These are phyloP conservation scores for Oncorhynchus kisutch DNA, from an alignment of 2,113 vertebrate genomes.

Conservation along the genomic window DNA sequence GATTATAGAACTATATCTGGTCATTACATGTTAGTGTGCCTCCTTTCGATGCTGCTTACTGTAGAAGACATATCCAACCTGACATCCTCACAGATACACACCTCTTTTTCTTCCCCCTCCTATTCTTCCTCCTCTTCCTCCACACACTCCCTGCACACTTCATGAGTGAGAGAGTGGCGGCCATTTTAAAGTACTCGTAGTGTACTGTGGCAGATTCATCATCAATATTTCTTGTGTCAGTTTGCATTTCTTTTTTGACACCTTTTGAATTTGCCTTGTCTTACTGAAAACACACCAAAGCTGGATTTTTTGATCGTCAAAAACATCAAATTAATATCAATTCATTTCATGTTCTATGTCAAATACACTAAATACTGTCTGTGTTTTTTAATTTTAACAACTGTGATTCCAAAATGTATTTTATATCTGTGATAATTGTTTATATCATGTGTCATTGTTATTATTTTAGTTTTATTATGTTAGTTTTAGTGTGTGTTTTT, in stretches of 20 bases:
- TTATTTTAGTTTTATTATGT: slow-evolving; percentile 43
- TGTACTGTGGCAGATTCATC: slow-evolving; percentile 29
- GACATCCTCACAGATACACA: slow-evolving; percentile 2
- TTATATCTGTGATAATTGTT: slow-evolving; percentile 57
- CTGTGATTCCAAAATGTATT: slow-evolving; percentile 51
- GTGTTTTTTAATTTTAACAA: slow-evolving; percentile 30
- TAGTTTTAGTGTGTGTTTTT: slow-evolving; percentile 46
- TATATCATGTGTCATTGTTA: slow-evolving; percentile 28
- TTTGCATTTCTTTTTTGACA: slow-evolving; percentile 6
- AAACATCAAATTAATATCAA: slow-evolving; percentile 38
- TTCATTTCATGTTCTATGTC: slow-evolving; percentile 32
- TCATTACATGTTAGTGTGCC: slow-evolving; percentile 2
- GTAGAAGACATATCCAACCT: background rate
- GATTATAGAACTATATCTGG: background rate
- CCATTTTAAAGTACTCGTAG: slow-evolving; percentile 24
- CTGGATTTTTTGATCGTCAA: slow-evolving; percentile 39
- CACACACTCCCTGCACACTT: slow-evolving; percentile 48
- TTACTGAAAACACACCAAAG: slow-evolving; percentile 51
- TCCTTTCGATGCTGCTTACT: background rate
- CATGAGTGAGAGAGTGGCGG: slow-evolving; percentile 9
- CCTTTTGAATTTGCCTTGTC: slow-evolving; percentile 15
- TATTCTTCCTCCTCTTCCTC: slow-evolving; percentile 4
- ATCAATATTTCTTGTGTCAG: background rate
- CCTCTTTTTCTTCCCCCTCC: background rate
- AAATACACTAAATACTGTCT: slow-evolving; percentile 40